Percentiles rank a stretch among this genome's conserved stretches.
Conservation (phyloP, 2,797 vertebrate genomes). For the Bradypodion pumilum region DNA sequence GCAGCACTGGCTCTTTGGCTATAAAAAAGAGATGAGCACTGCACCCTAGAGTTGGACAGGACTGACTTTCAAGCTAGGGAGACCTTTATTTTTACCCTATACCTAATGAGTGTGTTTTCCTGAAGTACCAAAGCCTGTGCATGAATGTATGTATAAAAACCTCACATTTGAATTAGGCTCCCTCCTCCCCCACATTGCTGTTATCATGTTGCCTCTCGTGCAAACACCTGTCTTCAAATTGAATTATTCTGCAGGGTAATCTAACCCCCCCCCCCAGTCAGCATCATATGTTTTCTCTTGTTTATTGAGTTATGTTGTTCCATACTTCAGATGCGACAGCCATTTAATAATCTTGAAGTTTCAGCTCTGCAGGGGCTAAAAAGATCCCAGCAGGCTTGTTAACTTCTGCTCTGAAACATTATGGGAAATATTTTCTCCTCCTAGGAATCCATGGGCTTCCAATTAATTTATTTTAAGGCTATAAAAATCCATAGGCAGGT, state of each 20-base stretch:
- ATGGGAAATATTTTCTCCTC: conserved; percentile 75
- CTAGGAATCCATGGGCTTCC: conserved; percentile 67
- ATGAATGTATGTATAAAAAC: neutral
- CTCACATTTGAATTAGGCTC: conserved; percentile 46
- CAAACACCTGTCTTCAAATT: conserved; percentile 72
- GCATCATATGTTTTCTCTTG: conserved; percentile 67
- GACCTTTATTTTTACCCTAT: too few relatives aligned
- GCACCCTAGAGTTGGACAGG: too few relatives aligned
- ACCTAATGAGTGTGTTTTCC: too few relatives aligned
- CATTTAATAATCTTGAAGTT: conserved; percentile 79
- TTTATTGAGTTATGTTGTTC: conserved; percentile 73
- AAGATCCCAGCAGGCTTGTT: conserved; percentile 83
- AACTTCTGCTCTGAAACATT: conserved; percentile 77
- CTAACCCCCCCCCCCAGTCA: conserved; percentile 52
- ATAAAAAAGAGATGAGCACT: too few relatives aligned
- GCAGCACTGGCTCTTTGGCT: too few relatives aligned
- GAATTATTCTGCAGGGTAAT: conserved; percentile 64
- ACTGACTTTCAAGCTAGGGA: too few relatives aligned
- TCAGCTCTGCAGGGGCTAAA: conserved; percentile 78
- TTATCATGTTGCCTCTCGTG: conserved; percentile 55
- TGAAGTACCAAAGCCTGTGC: neutral
- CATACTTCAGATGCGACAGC: conserved; percentile 72
- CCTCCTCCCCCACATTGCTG: conserved; percentile 28
- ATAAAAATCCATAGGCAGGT: conserved; percentile 67
- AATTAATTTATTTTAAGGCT: conserved; percentile 75